A percentile compares a stretch with the other conserved stretches of the same genome.
phyloP scores from a whole-genome alignment of 2,888 invertebrate species.

The Conops quadrifasciatus region DNA sequence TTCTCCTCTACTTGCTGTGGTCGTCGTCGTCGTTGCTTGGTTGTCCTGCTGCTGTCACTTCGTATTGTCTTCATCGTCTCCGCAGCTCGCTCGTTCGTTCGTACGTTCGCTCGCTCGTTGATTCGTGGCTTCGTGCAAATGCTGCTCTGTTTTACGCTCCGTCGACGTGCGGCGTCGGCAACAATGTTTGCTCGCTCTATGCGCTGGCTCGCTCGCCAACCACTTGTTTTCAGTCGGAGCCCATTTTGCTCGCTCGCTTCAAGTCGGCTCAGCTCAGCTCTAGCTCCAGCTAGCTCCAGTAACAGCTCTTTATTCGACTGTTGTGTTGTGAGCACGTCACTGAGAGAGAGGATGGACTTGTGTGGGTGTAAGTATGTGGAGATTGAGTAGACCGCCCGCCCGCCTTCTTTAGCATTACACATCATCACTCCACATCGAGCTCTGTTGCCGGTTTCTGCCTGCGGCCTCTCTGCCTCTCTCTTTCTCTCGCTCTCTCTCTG shows the following conservation, averaged over 20 bases:
- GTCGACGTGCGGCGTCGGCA: conserved; percentile 11
- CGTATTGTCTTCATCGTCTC: conserved; percentile 19
- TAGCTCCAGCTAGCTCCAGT: no score
- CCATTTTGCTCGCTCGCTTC: conserved; percentile 28
- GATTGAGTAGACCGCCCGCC: no score
- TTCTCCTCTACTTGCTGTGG: conserved; percentile 30
- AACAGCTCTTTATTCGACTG: no score
- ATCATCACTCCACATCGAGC: no score
- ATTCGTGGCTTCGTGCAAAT: no score
- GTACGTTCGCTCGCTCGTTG: conserved; percentile 21
- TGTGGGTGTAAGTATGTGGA: no score
- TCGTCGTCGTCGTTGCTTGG: conserved; percentile 41
- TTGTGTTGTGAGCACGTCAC: no score
- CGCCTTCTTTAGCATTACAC: no score
- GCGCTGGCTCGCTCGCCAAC: conserved; percentile 52
- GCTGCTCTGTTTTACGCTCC: conserved; percentile 14
- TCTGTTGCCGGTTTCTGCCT: no score
- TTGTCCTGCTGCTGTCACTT: conserved; percentile 42
- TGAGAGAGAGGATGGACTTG: no score
- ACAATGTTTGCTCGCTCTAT: conserved; percentile 21
- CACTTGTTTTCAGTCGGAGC: conserved; percentile 57
- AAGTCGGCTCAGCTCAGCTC: conserved; percentile 40
- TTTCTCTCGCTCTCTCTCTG: not conserved
- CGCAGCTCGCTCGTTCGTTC: conserved; percentile 17
- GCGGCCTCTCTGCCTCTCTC: not conserved